phyloP scores from a whole-genome alignment of 2,113 vertebrate species.

The Tor tambroides region DNA sequence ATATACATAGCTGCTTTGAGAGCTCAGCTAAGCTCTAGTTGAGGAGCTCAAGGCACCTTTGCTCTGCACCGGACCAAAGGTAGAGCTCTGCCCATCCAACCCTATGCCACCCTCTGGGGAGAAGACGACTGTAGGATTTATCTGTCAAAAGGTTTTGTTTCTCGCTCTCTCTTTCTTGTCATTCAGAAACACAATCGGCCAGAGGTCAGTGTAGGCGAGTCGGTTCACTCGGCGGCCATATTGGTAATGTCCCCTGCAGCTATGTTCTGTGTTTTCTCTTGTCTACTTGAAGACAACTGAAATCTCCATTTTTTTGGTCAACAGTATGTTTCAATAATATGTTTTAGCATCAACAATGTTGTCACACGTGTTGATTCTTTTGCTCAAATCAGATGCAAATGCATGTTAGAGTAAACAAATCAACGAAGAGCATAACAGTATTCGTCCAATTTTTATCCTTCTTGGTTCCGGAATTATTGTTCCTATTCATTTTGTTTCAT shows the following conservation, averaged over 20 bases:
- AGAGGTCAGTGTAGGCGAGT: background rate
- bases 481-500: background rate
- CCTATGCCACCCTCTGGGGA: constrained; percentile 20
- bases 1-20: constrained; percentile 19
- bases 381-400: background rate
- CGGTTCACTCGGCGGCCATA: constrained; percentile 2
- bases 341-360: background rate
- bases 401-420: background rate
- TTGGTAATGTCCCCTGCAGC: constrained; percentile 7
- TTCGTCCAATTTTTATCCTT: background rate
- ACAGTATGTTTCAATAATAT: background rate
- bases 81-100: constrained; percentile 16
- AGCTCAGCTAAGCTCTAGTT: constrained; percentile 27
- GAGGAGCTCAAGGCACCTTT: constrained; percentile 32
- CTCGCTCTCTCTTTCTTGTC: constrained; percentile 8
- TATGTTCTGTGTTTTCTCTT: background rate
- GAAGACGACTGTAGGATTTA: constrained; percentile 19
- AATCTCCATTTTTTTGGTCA: background rate
- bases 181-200: constrained; percentile 12
- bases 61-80: constrained; percentile 10
- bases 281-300: background rate
- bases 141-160: constrained; percentile 1
- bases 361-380: background rate
- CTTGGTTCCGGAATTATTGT: background rate
- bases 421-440: background rate